A percentile compares a stretch with the other conserved stretches of the same genome.
phyloP scores from a whole-genome alignment of 2,888 invertebrate genomes.

The Tipula confusa region DNA sequence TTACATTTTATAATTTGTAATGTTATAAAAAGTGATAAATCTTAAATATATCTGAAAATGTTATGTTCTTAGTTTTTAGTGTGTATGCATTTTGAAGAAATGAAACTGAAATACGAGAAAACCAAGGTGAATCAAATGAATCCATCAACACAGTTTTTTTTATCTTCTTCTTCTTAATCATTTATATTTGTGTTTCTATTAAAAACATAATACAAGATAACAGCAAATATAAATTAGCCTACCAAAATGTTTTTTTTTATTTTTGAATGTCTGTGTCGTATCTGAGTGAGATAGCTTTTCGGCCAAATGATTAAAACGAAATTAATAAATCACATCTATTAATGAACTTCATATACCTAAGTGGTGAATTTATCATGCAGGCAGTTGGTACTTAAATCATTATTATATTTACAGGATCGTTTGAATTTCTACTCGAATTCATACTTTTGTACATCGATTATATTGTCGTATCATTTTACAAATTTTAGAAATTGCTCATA shows the following conservation, averaged over 20 bases:
- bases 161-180: background rate
- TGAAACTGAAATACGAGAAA: background rate
- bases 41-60: background rate
- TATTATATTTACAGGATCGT: no score
- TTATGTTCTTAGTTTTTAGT: background rate
- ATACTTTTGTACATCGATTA: no score
- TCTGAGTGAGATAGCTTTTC: background rate
- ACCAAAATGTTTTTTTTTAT: background rate
- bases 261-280: background rate
- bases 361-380: background rate
- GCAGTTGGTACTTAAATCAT: no score
- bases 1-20: conserved; percentile 12
- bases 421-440: no score
- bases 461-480: no score
- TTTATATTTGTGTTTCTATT: no score
- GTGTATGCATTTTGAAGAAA: background rate
- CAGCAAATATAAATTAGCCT: conserved; percentile 9
- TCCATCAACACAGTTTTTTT: background rate
- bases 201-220: background rate
- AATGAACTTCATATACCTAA: background rate
- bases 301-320: background rate
- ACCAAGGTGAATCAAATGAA: conserved; percentile 1
- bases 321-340: background rate
- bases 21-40: background rate
- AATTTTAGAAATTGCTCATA: no score